Base-by-base conservation (phyloP, 2,888 invertebrate genomes). In the Synergus itoensis region DNA sequence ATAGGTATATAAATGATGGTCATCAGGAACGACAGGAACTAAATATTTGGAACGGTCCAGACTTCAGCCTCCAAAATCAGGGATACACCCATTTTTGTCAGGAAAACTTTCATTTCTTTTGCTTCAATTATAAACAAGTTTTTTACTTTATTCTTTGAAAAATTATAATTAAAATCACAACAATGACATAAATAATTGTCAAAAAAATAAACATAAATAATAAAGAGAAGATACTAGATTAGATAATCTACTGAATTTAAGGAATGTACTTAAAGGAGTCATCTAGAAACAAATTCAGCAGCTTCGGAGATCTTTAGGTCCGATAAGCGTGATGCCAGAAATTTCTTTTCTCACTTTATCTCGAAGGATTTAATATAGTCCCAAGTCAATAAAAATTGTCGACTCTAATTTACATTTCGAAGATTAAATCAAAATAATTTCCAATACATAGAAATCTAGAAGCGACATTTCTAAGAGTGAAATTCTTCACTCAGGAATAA, bases 1-100 rank as follows among this genome's bases (percentile, higher is more conserved):
- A 73, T 53, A 73, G 73, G 36, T 40, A 53, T 53, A 73, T 53
- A 73, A 73, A 73, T 73, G 53, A 73, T 73, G 73, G 53, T 36
- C 18, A 53, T 36, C 53, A 73, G 5, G 36, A 36, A 36, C 36
- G 36, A 36, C 36, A 53, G 73, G 53, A 53, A 73, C 73, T 73
- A 53, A 53, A 73, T 53, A 73, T 53, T 73, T 73, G 40, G 16
- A 53, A 73, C 11, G 53, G 53, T 53, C 73, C 18, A 69, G n/a
- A 36, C 53, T 16, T n/a, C 36, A 45, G 8, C 69, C 48, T 53
- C 36, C 1, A 67, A 18, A 43, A 1, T 45, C n/a, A 45, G 14
- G 12, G 11, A 0, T 43, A n/a, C 9, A 21, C 21, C 21, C 14
- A 60, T 21, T 60, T 36, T 60, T 60, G 21, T 21, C 21, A 12